These are phyloP conservation scores for Myotis lucifugus DNA, from an alignment of 2,113 vertebrate genomes.

Conservation along the genomic window DNA sequence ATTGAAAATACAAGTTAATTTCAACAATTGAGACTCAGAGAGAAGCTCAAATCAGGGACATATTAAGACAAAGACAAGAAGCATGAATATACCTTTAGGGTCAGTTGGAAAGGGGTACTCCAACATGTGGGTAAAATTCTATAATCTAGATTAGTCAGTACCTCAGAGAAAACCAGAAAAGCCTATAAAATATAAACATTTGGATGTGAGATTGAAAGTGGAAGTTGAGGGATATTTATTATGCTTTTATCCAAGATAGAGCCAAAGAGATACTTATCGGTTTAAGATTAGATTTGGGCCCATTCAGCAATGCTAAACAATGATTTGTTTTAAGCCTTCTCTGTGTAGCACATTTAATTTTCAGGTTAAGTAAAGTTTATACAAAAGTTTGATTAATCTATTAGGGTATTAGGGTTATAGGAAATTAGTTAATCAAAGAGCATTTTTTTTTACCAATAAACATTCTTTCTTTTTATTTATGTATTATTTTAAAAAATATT, in stretches of 20 bases:
- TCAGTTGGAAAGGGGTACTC: neutral
- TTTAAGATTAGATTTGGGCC: neutral
- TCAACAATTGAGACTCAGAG: neutral
- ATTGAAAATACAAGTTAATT: neutral
- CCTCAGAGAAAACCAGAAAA: neutral
- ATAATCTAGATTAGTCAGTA: neutral
- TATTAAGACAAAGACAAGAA: neutral
- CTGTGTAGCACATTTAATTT: neutral
- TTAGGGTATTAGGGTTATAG: neutral
- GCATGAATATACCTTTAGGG: neutral
- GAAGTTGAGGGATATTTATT: neutral
- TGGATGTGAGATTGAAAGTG: neutral
- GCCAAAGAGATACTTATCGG: neutral
- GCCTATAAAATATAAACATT: neutral
- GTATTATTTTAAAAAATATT: too few relatives aligned
- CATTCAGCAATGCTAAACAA: neutral
- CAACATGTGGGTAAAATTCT: neutral
- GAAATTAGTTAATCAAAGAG: neutral
- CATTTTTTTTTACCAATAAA: neutral
- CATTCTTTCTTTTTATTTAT: too few relatives aligned
- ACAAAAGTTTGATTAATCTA: neutral
- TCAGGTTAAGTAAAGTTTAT: neutral
- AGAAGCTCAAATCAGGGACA: neutral
- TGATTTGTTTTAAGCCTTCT: neutral
- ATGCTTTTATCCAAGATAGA: constrained; percentile 40